Conservation (phyloP, 2,113 vertebrate genomes). For the Toxotes chatareus region DNA sequence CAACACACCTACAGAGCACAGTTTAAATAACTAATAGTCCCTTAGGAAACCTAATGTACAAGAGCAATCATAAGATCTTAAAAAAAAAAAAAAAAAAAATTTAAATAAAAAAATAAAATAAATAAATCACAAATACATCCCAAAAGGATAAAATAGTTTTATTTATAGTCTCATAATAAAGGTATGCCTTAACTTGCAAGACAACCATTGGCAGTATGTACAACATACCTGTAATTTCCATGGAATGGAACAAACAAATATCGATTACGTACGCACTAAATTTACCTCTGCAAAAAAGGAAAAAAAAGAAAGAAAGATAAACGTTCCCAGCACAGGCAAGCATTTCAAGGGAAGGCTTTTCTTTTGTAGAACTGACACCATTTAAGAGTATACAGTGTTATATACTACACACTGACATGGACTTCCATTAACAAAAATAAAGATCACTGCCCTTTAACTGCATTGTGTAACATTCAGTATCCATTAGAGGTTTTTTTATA, state of each 20-base stretch:
- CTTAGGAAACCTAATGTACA: background rate
- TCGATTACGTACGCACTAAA: constrained; percentile 86
- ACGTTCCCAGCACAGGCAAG: constrained; percentile 79
- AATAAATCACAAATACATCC: constrained; percentile 61
- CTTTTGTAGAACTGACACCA: constrained; percentile 78
- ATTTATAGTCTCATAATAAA: constrained; percentile 98
- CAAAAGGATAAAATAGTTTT: constrained; percentile 96
- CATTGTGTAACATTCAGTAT: constrained; percentile 81
- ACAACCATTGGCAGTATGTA: constrained; percentile 97
- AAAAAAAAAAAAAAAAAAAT: background rate
- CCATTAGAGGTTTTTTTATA: constrained; percentile 63
- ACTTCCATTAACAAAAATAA: constrained; percentile 78
- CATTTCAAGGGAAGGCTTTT: constrained; percentile 74
- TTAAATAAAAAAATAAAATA: constrained; percentile 7
- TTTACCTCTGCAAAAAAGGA: constrained; percentile 74
- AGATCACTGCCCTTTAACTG: constrained; percentile 73
- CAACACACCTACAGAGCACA: background rate
- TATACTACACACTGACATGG: constrained; percentile 79
- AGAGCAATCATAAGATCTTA: background rate
- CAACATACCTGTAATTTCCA: constrained; percentile 97
- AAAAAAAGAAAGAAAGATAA: constrained; percentile 66
- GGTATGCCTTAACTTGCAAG: constrained; percentile 97
- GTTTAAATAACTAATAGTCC: background rate
- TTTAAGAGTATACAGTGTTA: constrained; percentile 80
- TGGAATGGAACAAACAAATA: constrained; percentile 91